Evolutionary conservation across 2,113 vertebrate species (phyloP).

Genomic region (Catagonus wagneri): DNA sequence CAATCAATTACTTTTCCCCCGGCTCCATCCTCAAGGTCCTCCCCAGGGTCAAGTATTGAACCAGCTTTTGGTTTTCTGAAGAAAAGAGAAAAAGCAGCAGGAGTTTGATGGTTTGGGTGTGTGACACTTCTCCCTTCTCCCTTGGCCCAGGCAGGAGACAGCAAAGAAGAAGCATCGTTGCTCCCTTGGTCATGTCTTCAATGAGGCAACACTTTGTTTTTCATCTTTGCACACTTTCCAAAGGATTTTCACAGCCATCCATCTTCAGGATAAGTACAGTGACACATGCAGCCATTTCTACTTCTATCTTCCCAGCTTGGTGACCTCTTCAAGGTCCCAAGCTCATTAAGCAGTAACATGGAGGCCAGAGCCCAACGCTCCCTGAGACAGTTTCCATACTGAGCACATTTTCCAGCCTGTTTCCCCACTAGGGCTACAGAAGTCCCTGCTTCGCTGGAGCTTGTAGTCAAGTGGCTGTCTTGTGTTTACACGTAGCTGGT

Average conservation of each 20-base stretch:
- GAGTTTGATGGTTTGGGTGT: not conserved
- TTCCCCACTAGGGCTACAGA: not conserved
- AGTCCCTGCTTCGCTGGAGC: not conserved
- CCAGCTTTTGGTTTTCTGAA: not conserved
- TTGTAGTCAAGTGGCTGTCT: not conserved
- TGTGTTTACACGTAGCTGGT: not conserved
- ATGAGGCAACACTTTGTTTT: not conserved
- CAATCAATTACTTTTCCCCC: not conserved
- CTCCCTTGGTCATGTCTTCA: not conserved
- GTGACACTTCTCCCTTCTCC: not conserved
- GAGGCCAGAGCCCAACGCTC: not conserved
- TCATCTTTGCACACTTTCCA: not conserved
- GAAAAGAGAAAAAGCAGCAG: constrained; percentile 9
- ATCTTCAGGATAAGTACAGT: not conserved
- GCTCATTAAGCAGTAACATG: not conserved
- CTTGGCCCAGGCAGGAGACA: not conserved
- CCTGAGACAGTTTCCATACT: not conserved
- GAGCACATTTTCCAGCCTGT: not conserved
- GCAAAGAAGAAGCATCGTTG: not conserved
- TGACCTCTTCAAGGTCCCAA: not conserved
- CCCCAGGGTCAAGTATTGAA: constrained; percentile 49
- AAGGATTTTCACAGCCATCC: not conserved
- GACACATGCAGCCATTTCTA: not conserved
- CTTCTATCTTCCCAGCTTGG: not conserved
- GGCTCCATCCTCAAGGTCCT: constrained; percentile 15